phyloP scores from a whole-genome alignment of 2,888 invertebrate genomes.

The Eupithecia subumbrata region DNA sequence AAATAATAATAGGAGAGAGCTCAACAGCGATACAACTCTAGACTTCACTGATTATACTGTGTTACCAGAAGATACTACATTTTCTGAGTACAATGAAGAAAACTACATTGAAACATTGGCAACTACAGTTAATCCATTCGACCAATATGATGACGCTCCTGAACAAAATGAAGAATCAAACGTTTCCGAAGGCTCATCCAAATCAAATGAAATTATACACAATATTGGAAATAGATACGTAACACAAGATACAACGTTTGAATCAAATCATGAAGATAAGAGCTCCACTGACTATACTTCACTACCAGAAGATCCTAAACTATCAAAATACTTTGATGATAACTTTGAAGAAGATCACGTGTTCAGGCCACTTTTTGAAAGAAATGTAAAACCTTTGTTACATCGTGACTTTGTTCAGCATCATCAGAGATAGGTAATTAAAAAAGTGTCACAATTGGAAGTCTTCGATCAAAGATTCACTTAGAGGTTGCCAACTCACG shows the following conservation, averaged over 20 bases:
- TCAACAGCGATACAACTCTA: background rate
- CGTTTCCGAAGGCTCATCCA: background rate
- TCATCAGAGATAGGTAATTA: background rate
- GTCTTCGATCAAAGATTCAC: background rate
- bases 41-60: slow-evolving; percentile 10
- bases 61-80: background rate
- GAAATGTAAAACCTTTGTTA: slow-evolving; percentile 6
- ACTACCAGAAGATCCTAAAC: background rate
- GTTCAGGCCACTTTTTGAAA: background rate
- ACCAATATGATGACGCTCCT: background rate
- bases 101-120: background rate
- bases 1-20: background rate
- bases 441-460: background rate
- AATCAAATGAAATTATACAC: background rate
- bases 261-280: background rate
- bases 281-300: background rate
- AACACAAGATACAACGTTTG: background rate
- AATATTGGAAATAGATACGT: background rate
- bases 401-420: background rate
- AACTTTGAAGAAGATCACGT: background rate
- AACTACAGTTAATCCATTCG: background rate
- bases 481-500: background rate
- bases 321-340: background rate
- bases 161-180: background rate
- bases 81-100: background rate